Conservation (phyloP, 2,888 invertebrate species). For the Lingula anatina region DNA sequence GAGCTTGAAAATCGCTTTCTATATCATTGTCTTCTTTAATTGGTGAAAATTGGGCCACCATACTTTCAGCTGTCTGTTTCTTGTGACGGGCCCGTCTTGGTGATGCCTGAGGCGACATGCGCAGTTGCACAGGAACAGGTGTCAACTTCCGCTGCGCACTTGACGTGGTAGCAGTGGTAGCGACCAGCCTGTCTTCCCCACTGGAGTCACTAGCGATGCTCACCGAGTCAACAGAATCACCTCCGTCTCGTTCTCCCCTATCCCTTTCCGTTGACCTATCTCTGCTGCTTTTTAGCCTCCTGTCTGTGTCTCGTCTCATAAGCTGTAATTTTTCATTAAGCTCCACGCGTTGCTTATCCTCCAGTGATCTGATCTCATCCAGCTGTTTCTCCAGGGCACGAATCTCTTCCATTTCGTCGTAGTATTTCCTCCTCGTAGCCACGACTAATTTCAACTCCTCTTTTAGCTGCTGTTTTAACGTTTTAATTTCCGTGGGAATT, state of each 20-base stretch:
- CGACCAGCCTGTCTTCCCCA: neutral
- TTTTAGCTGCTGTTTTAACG: conserved; percentile 49
- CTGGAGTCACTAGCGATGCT: neutral
- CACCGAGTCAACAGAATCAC: neutral
- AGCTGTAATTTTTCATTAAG: too few relatives aligned
- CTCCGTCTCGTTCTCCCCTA: neutral
- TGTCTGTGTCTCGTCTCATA: too few relatives aligned
- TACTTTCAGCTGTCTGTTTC: conserved; percentile 58
- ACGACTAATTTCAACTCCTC: conserved; percentile 55
- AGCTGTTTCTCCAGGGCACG: conserved; percentile 42
- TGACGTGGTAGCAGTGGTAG: too few relatives aligned
- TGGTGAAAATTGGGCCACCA: conserved; percentile 56
- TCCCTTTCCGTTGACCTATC: neutral
- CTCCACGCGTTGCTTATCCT: neutral
- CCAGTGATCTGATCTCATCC: conserved; percentile 17
- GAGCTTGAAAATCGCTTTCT: conserved; percentile 48
- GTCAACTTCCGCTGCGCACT: neutral
- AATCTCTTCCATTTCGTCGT: conserved; percentile 54
- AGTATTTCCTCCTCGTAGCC: conserved; percentile 43
- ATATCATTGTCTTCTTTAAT: conserved; percentile 56
- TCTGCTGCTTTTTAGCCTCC: neutral
- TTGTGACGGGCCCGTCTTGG: conserved; percentile 52
- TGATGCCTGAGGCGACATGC: conserved; percentile 45
- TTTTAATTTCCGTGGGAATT: conserved; percentile 47
- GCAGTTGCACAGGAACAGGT: conserved; percentile 15